Base-by-base conservation (phyloP, 2,888 invertebrate genomes). In the Unio delphinus region DNA sequence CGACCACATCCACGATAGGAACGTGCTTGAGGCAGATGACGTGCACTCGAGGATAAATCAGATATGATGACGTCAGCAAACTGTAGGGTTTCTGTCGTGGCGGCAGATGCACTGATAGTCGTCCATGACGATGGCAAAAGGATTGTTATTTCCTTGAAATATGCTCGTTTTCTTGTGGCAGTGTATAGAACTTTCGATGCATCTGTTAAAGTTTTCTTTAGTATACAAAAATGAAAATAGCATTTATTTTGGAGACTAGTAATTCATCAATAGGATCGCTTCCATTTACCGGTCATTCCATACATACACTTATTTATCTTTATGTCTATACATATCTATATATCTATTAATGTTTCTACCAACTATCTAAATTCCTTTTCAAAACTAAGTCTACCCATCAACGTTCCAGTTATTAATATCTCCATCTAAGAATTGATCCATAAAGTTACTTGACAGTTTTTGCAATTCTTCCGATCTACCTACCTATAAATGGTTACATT, bases 101-200 rank as follows among this genome's bases (percentile, higher is more conserved):
- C 61, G 26, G 56, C 68, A n/a, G 72, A 64, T 15, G 60, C 55
- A 3, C 68, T 69, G 55, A 28, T 60, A 17, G 30, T 30, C 20
- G 74, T 66, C 93, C 93, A 94, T 28, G 92, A 90, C 30, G 91
- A 85, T 5, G 94, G 94, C 67, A 94, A 28, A 4, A 93, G 89
- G 64, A 94, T 92, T 69, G 92, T 92, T 74, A 93, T 91, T 62
- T 92, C 91, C 71, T 92, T 91, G 82, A 93, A 91, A 83, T 91
- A 84, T 0, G 85, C 83, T 23, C 84, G 69, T 34, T 82, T 75
- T 57, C 92, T 92, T 67, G 93, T 91, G 18, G 93, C 92, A 64
- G 89, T 90, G 85, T 92, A 91, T 61, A 94, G 90, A 79, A 92
- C 91, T 78, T 91, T 90, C 2, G 93, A 93, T 11, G 93, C 92